These are phyloP conservation scores for Puffinus mauretanicus DNA, from an alignment of 2,113 vertebrate species.

Conservation along the genomic window DNA sequence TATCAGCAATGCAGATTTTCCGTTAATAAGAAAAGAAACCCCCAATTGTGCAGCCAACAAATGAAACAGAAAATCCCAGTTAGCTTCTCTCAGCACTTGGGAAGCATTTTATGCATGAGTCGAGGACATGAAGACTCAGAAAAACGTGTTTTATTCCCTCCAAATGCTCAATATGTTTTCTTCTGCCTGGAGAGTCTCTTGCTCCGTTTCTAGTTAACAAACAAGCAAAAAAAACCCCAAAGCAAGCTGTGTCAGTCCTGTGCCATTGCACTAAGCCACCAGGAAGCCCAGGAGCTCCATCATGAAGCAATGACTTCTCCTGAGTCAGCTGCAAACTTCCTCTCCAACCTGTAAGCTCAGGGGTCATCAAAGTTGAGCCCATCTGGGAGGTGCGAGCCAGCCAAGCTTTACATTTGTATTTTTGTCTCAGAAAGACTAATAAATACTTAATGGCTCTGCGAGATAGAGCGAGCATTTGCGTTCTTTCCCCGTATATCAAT, in stretches of 20 bases:
- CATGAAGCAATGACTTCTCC: background rate
- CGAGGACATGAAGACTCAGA: background rate
- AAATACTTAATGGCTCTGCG: background rate
- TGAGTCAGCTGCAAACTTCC: background rate
- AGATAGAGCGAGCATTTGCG: accelerated
- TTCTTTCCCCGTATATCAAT: background rate
- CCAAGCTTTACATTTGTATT: background rate
- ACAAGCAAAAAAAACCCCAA: background rate
- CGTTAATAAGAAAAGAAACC: background rate
- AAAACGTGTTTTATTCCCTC: background rate
- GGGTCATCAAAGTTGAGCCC: background rate
- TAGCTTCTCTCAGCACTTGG: accelerated
- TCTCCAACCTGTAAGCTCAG: background rate
- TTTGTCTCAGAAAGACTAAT: background rate
- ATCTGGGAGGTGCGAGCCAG: background rate
- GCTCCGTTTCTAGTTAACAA: background rate
- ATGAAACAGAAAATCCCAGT: background rate
- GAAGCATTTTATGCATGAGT: background rate
- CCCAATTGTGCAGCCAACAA: background rate
- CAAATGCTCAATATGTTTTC: background rate
- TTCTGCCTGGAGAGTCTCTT: background rate
- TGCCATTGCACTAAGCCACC: accelerated
- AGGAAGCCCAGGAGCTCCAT: background rate
- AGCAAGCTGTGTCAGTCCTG: background rate
- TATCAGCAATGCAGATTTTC: slow-evolving; percentile 15